Evolutionary conservation across 2,797 vertebrate species (phyloP).

Genomic region (Ctenosaura bakeri): DNA sequence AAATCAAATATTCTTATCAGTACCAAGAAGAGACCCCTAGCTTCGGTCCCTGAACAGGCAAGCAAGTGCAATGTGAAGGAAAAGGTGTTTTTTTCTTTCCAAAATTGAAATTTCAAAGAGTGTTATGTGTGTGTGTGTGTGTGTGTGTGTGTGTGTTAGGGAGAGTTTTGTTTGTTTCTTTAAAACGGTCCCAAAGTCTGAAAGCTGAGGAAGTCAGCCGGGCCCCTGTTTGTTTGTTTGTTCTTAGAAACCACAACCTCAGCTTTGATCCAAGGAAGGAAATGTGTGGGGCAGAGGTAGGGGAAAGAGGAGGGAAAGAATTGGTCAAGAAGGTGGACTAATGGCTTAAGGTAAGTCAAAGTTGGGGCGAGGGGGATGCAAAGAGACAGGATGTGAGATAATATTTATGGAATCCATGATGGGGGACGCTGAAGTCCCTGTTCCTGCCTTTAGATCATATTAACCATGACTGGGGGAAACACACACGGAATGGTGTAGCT

Average conservation of each 20-base stretch:
- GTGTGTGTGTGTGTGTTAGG: not conserved
- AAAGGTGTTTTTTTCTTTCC: conserved; percentile 30
- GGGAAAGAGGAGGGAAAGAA: not conserved
- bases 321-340: conserved; percentile 58
- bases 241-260: conserved; percentile 52
- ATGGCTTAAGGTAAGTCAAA: conserved; percentile 65
- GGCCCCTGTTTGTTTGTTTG: conserved; percentile 59
- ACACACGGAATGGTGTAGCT: not conserved
- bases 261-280: conserved; percentile 67
- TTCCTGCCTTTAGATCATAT: not conserved
- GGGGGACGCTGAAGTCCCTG: conserved; percentile 19
- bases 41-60: not conserved
- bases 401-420: conserved; percentile 48
- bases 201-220: conserved; percentile 63
- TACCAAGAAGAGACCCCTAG: too few species aligned
- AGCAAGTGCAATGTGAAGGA: conserved; percentile 8
- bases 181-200: conserved; percentile 57
- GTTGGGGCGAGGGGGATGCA: conserved; percentile 39
- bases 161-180: conserved; percentile 66
- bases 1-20: not conserved
- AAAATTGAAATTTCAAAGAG: conserved; percentile 8
- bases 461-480: not conserved
- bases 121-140: not conserved
- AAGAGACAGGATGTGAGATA: not conserved
- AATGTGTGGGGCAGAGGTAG: not conserved